Conservation (phyloP, 1,140 invertebrate species). For the Prorops nasuta region DNA sequence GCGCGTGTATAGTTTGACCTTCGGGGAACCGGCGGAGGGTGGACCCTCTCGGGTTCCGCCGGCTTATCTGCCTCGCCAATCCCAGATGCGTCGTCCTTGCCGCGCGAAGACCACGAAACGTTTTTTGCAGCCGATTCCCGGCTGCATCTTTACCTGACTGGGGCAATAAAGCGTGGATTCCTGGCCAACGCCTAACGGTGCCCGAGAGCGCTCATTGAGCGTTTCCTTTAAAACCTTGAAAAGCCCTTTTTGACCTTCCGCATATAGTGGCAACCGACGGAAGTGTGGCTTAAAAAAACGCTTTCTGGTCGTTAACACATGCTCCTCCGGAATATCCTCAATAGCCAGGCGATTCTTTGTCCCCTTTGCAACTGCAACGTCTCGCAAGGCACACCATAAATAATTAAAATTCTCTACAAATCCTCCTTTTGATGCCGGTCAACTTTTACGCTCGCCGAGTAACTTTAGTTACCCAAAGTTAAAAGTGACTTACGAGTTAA, state of each 20-base stretch:
- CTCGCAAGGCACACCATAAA: no score
- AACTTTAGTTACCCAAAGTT: no score
- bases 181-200: conserved; percentile 22
- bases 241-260: neutral
- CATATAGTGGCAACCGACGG: neutral
- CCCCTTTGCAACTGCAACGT: no score
- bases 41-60: conserved; percentile 9
- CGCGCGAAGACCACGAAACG: conserved; percentile 19
- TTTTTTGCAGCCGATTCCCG: conserved; percentile 13
- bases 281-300: conserved; percentile 8
- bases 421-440: no score
- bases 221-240: neutral
- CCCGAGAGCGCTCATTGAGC: neutral
- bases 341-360: neutral
- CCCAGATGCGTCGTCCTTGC: conserved; percentile 33
- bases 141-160: conserved; percentile 20
- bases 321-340: no score
- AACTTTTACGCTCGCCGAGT: no score
- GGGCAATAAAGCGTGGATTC: conserved; percentile 32
- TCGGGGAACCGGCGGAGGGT: conserved; percentile 20
- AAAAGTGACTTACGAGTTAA: no score
- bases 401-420: no score
- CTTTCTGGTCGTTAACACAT: no score
- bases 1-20: conserved; percentile 40
- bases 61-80: conserved; percentile 36